These are phyloP conservation scores for Brachirus orientalis DNA, from an alignment of 2,113 vertebrate genomes.

Conservation along the genomic window DNA sequence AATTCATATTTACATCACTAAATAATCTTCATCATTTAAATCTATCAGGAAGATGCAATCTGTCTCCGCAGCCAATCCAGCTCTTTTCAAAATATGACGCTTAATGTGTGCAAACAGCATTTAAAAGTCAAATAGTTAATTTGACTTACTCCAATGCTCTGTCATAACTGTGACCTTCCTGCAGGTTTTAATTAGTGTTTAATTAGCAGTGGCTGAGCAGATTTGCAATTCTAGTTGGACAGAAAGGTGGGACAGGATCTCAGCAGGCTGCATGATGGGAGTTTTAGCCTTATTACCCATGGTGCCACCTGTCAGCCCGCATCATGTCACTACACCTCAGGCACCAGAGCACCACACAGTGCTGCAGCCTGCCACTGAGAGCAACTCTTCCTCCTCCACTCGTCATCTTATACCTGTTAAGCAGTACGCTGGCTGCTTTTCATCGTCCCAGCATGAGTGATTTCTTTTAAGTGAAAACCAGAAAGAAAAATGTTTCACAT, in stretches of 20 bases:
- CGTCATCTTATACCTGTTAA: neutral
- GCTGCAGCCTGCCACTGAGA: constrained; percentile 65
- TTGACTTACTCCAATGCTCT: neutral
- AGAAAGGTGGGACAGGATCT: constrained; percentile 35
- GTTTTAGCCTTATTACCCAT: constrained; percentile 64
- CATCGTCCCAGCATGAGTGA: neutral
- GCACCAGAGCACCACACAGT: constrained; percentile 63
- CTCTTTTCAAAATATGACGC: constrained; percentile 32
- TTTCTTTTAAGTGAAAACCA: constrained; percentile 2
- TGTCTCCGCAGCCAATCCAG: constrained; percentile 4
- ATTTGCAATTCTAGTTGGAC: constrained; percentile 22
- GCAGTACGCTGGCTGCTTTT: neutral
- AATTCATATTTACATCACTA: too few species aligned
- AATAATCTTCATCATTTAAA: constrained; percentile 25
- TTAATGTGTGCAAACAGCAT: constrained; percentile 14
- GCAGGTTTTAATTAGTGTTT: constrained; percentile 30
- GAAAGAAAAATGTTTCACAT: neutral
- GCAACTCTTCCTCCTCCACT: constrained; percentile 35
- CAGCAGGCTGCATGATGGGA: constrained; percentile 56
- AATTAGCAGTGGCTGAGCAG: constrained; percentile 10
- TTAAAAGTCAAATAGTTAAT: constrained; percentile 9
- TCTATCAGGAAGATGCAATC: constrained; percentile 8
- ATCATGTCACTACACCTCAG: constrained; percentile 71
- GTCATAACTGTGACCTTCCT: constrained; percentile 21
- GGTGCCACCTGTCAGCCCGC: constrained; percentile 68